Conservation (phyloP, 2,797 vertebrate genomes). For the Pteropus rufus region DNA sequence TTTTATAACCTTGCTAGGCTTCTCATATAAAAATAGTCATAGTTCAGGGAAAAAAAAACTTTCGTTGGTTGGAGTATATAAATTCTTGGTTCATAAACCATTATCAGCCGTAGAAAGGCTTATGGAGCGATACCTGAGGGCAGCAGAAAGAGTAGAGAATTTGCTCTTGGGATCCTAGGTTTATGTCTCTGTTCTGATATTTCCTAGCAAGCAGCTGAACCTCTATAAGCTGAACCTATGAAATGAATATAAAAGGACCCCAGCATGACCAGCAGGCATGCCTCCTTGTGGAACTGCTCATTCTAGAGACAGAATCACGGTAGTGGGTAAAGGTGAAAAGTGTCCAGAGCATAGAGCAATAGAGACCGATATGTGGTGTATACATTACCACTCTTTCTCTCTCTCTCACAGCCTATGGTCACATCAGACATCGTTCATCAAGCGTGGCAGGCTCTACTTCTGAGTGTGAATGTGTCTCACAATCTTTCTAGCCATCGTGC, state of each 20-base stretch:
- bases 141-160: background rate
- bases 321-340: background rate
- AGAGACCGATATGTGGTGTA: background rate
- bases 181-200: background rate
- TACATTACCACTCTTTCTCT: too few species aligned
- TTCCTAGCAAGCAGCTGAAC: background rate
- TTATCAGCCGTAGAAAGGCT: background rate
- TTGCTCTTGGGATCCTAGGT: background rate
- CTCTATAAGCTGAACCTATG: background rate
- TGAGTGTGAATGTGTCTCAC: background rate
- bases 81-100: constrained; percentile 23
- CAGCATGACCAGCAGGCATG: background rate
- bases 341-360: background rate
- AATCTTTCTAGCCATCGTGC: background rate
- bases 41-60: constrained; percentile 16
- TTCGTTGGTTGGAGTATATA: constrained; percentile 23
- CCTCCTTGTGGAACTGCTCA: background rate
- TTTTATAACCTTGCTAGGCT: constrained; percentile 63
- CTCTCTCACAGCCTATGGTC: background rate
- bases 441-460: background rate
- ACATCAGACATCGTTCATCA: background rate
- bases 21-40: constrained; percentile 64
- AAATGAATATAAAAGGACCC: background rate
- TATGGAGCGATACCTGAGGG: background rate
- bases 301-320: background rate